Base-by-base conservation (phyloP, 2,113 vertebrate species). In the Sinosuthora webbiana region DNA sequence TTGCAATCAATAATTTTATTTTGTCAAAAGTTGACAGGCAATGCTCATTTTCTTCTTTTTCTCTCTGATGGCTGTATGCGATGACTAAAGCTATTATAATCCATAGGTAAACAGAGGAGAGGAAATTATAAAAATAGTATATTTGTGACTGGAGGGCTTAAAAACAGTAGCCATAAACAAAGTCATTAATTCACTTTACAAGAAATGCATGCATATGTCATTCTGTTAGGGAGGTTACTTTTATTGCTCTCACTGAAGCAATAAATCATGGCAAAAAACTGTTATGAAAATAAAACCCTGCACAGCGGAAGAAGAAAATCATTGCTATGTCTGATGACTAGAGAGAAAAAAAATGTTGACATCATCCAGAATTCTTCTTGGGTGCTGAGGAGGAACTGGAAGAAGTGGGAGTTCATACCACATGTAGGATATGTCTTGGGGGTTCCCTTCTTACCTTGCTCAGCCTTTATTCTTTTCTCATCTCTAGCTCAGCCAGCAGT, bases 111-210 rank as follows among this genome's bases (percentile, higher is more conserved):
- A 69, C 15, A 79, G 28, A 80, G 22, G 41, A 27, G 18, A 84
- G 12, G 15, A 85, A 92, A 90, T 85, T 18, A 69, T 69, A 20
- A 74, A 79, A 94, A 89, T 39, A 64, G 11, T 45, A 6, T 69
- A 53, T 87, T 67, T 93, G 30, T 95, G 39, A 78, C 57, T 44
- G 28, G 10, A 82, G 53, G 90, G 13, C n/a, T 83, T 53, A 79
- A 85, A 84, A 91, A 14, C 9, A 73, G 23, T 44, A 82, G 8
- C 11, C 37, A 56, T 69, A 93, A 91, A 87, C 5, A 37, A 91
- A 79, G 28, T 1, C 44, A 27, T 83, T 76, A 88, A 47, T 90
- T 44, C 23, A 30, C 50, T 75, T 82, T 22, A 74, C 17, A 59
- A 78, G 49, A 84, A 82, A 68, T 1, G 1, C 22, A 44, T 28